A percentile compares a stretch with the other conserved stretches of the same genome.
Conservation (phyloP, 2,888 invertebrate species). For the Herminia tarsipennalis region DNA sequence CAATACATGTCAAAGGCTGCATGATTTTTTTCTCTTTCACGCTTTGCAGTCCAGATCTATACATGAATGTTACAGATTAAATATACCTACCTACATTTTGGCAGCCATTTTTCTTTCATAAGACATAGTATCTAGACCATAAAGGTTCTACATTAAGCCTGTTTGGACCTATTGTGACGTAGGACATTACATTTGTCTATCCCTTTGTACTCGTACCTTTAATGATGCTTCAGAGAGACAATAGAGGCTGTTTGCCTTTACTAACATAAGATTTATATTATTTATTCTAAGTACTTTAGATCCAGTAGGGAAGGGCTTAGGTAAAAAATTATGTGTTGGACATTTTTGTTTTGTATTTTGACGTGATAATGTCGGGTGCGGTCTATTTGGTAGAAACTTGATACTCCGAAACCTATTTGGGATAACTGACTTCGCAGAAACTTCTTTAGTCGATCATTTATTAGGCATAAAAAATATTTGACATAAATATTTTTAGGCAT, state of each 20-base stretch:
- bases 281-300: conserved; percentile 9
- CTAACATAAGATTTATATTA: conserved; percentile 9
- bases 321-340: conserved; percentile 3
- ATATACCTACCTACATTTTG: too few species aligned
- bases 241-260: conserved; percentile 6
- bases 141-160: background rate
- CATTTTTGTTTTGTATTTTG: background rate
- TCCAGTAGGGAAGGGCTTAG: background rate
- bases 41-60: too few species aligned
- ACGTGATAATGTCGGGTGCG: too few species aligned
- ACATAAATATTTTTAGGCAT: too few species aligned
- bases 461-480: too few species aligned
- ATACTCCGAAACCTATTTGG: too few species aligned
- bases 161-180: background rate
- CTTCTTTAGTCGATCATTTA: too few species aligned
- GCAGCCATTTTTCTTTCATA: background rate
- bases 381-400: too few species aligned
- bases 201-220: conserved; percentile 11
- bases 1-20: too few species aligned
- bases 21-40: too few species aligned
- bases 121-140: background rate
- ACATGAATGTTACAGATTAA: too few species aligned
- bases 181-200: conserved; percentile 6
- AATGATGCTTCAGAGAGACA: conserved; percentile 10
- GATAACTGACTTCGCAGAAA: too few species aligned